Base-by-base conservation (phyloP, 2,888 invertebrate species). In the Melanotus villosus region DNA sequence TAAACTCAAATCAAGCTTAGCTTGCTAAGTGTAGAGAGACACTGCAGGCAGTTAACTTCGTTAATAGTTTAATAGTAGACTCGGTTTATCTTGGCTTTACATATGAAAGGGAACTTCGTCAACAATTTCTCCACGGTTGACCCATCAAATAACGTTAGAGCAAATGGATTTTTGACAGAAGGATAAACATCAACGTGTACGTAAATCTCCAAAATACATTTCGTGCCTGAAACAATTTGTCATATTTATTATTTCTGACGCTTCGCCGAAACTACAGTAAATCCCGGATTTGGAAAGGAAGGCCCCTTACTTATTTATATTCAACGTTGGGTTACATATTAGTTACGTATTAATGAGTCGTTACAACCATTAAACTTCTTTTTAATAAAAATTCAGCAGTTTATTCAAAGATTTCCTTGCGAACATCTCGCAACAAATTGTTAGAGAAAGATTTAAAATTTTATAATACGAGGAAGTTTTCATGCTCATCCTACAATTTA, bases 1-100 rank as follows among this genome's bases (percentile, higher is more conserved):
- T 64, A 64, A 56, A 64, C 64, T 64, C 41, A 41, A 56, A 64
- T 64, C 56, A 56, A 56, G 64, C 54, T 54, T 64, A 41, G 41
- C 54, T 54, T 52, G 54, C 64, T 43, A 43, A 59, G 45, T 64
- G 54, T 64, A 56, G 52, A 63, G 63, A 54, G 64, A 64, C 34
- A 52, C 43, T 64, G 38, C 10, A 43, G 52, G 52, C 56, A 64
- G 54, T 56, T 64, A 52, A 64, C 54, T 64, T 54, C 54, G 41
- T 64, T 64, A 64, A 64, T 64, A 64, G 64, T 64, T 54, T 62
- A 62, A 62, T 36, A 38, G 50, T 38, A 62, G 38, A 23, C 45
- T 16, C 45, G 30, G 59, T 45, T 59, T 43, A 59, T 59, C 59
- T 52, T 52, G 30, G 30, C 52, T 52, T 52, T 52, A 56, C 56